Evolutionary conservation across 2,113 vertebrate species (phyloP).

Genomic region (Cercocebus atys): DNA sequence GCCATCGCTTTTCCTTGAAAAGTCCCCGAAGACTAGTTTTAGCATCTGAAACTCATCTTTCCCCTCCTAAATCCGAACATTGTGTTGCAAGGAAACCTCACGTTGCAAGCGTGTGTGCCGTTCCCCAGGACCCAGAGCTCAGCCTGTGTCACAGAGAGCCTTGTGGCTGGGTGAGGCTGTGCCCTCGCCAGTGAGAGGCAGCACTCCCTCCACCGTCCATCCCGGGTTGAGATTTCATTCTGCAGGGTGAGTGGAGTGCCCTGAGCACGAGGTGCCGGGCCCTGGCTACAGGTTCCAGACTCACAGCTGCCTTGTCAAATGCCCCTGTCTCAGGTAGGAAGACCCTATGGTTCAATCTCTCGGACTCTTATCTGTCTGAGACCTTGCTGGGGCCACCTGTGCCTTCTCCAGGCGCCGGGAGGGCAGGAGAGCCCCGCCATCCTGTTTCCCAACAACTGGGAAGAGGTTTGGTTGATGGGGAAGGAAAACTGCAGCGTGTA

Average conservation of each 20-base stretch:
- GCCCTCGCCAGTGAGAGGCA: background rate
- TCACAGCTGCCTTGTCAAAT: background rate
- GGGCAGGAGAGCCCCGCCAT: conserved; percentile 46
- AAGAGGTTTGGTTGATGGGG: background rate
- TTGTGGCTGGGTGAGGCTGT: background rate
- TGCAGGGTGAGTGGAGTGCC: rapidly evolving
- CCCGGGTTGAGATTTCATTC: background rate
- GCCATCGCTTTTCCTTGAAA: background rate
- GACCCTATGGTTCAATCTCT: rapidly evolving
- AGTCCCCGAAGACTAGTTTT: conserved; percentile 37
- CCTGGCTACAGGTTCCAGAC: background rate
- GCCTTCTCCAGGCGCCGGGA: rapidly evolving
- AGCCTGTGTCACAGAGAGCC: background rate
- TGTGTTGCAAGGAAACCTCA: background rate
- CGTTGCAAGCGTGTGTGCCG: background rate
- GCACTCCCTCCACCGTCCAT: background rate
- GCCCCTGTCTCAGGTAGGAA: background rate
- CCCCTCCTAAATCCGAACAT: background rate
- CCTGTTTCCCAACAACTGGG: background rate
- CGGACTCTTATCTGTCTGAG: background rate
- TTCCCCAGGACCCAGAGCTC: background rate
- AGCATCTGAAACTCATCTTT: conserved; percentile 50
- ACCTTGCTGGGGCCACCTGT: rapidly evolving
- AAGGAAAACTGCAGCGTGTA: conserved; percentile 63
- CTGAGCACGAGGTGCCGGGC: background rate